Conservation (phyloP, 2,888 invertebrate genomes). For the Himalopsyche japonica region DNA sequence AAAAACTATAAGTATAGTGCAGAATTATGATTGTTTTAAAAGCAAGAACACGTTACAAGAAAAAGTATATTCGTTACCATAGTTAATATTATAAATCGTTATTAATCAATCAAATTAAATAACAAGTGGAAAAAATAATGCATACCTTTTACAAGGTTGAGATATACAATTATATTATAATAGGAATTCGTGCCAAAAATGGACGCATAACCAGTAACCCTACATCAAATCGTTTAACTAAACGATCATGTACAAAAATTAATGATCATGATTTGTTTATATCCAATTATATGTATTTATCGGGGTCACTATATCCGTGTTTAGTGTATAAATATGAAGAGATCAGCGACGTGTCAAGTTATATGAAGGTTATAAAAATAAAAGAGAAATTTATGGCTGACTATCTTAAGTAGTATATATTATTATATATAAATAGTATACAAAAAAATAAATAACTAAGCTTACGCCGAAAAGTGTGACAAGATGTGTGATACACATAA, state of each 20-base stretch:
- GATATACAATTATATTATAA: neutral
- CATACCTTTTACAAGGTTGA: neutral
- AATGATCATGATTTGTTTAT: neutral
- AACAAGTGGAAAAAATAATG: neutral
- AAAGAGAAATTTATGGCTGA: too few species aligned
- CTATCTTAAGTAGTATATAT: too few species aligned
- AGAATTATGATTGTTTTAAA: too few species aligned
- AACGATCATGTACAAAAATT: neutral
- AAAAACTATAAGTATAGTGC: too few species aligned
- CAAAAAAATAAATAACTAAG: too few species aligned
- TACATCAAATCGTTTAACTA: neutral
- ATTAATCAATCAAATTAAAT: neutral
- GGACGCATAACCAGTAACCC: neutral
- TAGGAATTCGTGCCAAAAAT: neutral
- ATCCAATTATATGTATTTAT: neutral
- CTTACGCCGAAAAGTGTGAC: too few species aligned
- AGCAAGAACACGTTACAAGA: too few species aligned
- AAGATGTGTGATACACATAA: too few species aligned
- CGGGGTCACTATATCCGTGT: neutral
- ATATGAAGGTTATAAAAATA: neutral
- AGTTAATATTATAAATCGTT: neutral
- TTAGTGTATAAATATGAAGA: neutral
- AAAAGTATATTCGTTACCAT: too few species aligned
- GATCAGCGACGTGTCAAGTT: neutral
- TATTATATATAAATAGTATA: neutral